Conservation (phyloP, 1,140 invertebrate species). For the Anagrus nilaparvatae region DNA sequence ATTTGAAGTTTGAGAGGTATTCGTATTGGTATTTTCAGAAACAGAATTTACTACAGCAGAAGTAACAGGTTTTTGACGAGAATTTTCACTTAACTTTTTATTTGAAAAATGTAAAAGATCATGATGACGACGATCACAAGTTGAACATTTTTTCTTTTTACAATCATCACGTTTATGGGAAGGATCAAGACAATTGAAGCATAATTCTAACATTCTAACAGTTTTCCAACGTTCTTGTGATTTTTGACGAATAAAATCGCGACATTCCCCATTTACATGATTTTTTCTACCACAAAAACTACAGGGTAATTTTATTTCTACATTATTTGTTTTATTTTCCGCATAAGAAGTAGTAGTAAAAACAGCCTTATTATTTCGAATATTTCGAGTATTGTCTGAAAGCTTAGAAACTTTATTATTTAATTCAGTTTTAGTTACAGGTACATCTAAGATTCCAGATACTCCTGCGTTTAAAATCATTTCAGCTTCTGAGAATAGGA, state of each 20-base stretch:
- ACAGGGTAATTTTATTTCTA: not conserved
- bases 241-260: not conserved
- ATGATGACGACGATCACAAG: slow-evolving; percentile 1
- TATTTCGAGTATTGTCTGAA: not conserved
- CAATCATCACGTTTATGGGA: not conserved
- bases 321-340: no score
- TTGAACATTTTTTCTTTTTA: not conserved
- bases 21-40: not conserved
- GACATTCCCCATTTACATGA: not conserved
- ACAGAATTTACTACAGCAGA: not conserved
- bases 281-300: not conserved
- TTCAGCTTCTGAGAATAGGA: no score
- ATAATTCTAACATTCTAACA: not conserved
- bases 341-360: no score
- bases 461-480: not conserved
- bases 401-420: not conserved
- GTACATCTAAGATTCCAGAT: not conserved
- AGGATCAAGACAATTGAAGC: not conserved
- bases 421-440: not conserved
- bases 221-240: not conserved
- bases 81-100: not conserved
- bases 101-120: slow-evolving; percentile 3
- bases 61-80: not conserved
- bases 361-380: not conserved
- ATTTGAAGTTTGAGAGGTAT: no score